Base-by-base conservation (phyloP, 1,140 invertebrate species). In the Xylocopa sonorina region DNA sequence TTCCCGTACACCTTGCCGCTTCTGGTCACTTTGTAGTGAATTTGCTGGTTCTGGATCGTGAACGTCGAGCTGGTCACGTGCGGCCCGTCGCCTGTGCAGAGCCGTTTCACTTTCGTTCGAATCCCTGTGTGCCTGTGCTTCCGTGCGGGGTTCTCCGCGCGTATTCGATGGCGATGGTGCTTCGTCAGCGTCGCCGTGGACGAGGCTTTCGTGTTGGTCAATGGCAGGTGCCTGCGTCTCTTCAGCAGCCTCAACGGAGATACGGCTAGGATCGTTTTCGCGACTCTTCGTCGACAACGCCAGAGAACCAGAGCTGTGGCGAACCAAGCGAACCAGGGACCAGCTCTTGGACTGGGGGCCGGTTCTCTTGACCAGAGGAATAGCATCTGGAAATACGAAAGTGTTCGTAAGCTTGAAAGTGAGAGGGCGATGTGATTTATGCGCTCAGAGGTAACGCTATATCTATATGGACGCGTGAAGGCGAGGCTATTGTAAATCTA, bases 1-100 rank as follows among this genome's bases (percentile, higher is more conserved):
- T 89, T 91, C 34, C 92, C 92, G 72, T 93, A 93, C 48, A 93
- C 63, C 66, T 88, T 89, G 29, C 92, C 92, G 81, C 92, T 93
- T 48, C 92, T 90, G 2, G 92, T 93, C 24, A 92, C 87, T 41
- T 81, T 88, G 77, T 91, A 93, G 34, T 87, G 85, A 21, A 92
- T 81, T 38, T 91, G 86, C 29, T 88, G 86, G 27, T 51, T 77
- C 1, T 88, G 67, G 0, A 85, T 73, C 53, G 84, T 38, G 24
- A 63, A 80, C 16, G 53, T 34, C 3, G 60, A 78, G 18, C 79
- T 53, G 34, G 85, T 79, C 4, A 88, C 77, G 18, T 90, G 85
- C 1, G 87, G 88, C 32, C 91, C 87, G 48, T 90, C 88, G 3
- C 87, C 90, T 0, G 86, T 81, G 51, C 86, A 89, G 3, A 92